Evolutionary conservation across 2,113 vertebrate species (phyloP), one percentile per base, ranked within the genome.

Genomic region (Apeltes quadracus): DNA sequence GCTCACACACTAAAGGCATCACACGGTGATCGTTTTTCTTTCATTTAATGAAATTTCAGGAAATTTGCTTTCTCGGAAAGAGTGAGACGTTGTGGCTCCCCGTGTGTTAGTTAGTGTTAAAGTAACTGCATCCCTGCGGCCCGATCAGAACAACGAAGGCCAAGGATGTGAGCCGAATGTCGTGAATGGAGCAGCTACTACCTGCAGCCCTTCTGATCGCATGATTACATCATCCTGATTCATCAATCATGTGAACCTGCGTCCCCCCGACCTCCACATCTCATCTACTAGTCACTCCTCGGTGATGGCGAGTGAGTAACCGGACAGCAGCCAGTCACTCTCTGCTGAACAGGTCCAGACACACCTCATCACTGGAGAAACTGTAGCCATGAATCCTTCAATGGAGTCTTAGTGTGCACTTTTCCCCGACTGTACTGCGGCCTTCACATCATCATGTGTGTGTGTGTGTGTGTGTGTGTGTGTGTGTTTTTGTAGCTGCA

Each of bases 281-380:
- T 6, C 4, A 7, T 34, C 32, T 34, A 34, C 32, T n/a, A n/a
- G n/a, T 34, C 32, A 6, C 32, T 34, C 32, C 4, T 29, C 29
- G 32, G 32, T 27, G 22, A 59, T 43, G 22, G 61, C 61, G 77
- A 82, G 15, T 86, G 79, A 90, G 78, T 82, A 81, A 87, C 36
- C 55, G 72, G 78, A 83, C 73, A 32, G 32, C 81, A 57, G 61
- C 58, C 82, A 75, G 76, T 58, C 84, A 75, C 74, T 87, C 63
- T 84, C 72, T 61, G 41, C 29, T 78, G 76, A 84, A 86, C 90
- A 88, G 77, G 90, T 83, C 77, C 66, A 66, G 84, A 61, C 90
- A 86, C 39, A 72, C 43, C 59, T 57, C 27, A 50, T 67, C 55
- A 3, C 57, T 69, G 38, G 71, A 82, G 76, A 80, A 38, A 22